These are phyloP conservation scores for Neodiprion pinetum DNA, from an alignment of 1,140 invertebrate species.

Conservation along the genomic window DNA sequence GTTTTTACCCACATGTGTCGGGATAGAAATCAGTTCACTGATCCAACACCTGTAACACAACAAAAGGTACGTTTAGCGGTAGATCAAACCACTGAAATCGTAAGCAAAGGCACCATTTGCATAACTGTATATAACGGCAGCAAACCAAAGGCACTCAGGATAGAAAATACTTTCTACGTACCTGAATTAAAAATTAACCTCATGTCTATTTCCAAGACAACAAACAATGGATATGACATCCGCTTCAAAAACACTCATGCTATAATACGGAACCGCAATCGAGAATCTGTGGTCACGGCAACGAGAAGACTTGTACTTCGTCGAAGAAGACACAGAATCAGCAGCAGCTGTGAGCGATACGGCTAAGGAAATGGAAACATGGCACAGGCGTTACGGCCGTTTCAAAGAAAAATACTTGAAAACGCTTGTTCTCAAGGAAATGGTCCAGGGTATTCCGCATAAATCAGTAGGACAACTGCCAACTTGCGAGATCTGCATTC, in stretches of 20 bases:
- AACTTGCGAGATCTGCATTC: slow-evolving; percentile 15
- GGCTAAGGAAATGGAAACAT: neutral
- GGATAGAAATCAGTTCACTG: slow-evolving; percentile 15
- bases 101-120: slow-evolving; percentile 16
- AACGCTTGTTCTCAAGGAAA: slow-evolving; percentile 4
- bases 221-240: slow-evolving; percentile 9
- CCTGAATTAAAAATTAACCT: slow-evolving; percentile 26
- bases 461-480: neutral
- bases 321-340: neutral
- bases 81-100: slow-evolving; percentile 16
- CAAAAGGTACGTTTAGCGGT: slow-evolving; percentile 20
- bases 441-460: slow-evolving; percentile 18
- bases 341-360: too few relatives aligned
- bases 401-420: slow-evolving; percentile 21
- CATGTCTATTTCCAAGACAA: slow-evolving; percentile 21
- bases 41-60: slow-evolving; percentile 7
- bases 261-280: slow-evolving; percentile 1
- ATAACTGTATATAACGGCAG: slow-evolving; percentile 2
- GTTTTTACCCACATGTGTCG: slow-evolving; percentile 21
- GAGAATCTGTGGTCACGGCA: slow-evolving; percentile 1
- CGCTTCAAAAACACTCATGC: slow-evolving; percentile 17
- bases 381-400: slow-evolving; percentile 25
- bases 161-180: slow-evolving; percentile 25
- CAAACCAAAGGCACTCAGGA: slow-evolving; percentile 10
- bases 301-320: slow-evolving; percentile 19